These are phyloP conservation scores for Protosalanx chinensis DNA, from an alignment of 2,797 vertebrate species.

Conservation along the genomic window DNA sequence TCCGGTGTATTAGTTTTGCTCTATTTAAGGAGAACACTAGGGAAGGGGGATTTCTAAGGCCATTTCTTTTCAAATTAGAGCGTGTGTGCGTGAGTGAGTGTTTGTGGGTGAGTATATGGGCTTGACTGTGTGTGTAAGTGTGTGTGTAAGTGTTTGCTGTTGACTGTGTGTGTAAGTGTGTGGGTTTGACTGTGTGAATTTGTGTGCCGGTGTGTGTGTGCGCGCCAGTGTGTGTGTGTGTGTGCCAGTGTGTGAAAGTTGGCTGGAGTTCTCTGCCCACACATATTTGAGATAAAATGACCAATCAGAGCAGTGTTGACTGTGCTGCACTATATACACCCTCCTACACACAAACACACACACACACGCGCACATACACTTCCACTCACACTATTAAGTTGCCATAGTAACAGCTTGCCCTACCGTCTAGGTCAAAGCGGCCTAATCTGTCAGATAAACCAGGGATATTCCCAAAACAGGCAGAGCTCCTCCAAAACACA, in stretches of 20 bases:
- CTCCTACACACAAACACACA: no score
- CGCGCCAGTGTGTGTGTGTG: background rate
- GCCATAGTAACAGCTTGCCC: slow-evolving; percentile 65
- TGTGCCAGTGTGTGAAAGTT: background rate
- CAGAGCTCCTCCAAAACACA: slow-evolving; percentile 62
- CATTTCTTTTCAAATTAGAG: slow-evolving; percentile 22
- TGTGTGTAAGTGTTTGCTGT: background rate
- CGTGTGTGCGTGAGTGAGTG: slow-evolving; percentile 19
- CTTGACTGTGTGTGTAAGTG: background rate
- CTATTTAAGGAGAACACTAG: slow-evolving; percentile 21
- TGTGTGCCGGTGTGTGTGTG: background rate
- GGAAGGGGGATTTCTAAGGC: slow-evolving; percentile 21
- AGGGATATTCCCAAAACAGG: slow-evolving; percentile 64
- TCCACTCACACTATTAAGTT: slow-evolving; percentile 32
- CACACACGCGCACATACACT: no score
- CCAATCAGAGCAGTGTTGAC: slow-evolving; percentile 13
- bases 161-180: background rate
- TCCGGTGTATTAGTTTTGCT: slow-evolving; percentile 54
- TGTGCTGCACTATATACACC: slow-evolving; percentile 34
- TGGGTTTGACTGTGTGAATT: background rate
- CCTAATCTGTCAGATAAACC: slow-evolving; percentile 73
- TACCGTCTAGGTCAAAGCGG: slow-evolving; percentile 64
- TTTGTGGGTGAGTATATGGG: background rate
- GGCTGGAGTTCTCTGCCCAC: background rate
- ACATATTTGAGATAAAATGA: background rate